Base-by-base conservation (phyloP, 1,140 invertebrate species). In the Megathymus violae region DNA sequence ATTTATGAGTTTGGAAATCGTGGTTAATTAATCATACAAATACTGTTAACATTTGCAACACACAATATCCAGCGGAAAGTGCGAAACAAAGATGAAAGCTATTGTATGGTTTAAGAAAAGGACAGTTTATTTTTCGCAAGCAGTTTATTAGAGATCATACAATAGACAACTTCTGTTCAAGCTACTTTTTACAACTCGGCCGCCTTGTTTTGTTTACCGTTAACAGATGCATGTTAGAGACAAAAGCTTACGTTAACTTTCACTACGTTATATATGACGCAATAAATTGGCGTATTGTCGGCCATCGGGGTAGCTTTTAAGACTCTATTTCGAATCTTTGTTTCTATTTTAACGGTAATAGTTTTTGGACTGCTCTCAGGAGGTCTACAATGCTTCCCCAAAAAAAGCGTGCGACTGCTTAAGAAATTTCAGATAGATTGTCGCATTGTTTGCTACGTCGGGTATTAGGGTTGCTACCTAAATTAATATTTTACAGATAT, bases 271-370 rank as follows among this genome's bases (percentile, higher is more conserved):
- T 85, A 85, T 86, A 83, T 78, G 76, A 81, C 60, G 72, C 76
- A 81, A 83, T 85, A 85, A 87, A 86, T 72, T 64, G 59, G 44
- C 11, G 51, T 47, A 75, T 86, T 87, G 83, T 85, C 54, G 31
- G 40, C 25, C 4, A 44, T 64, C 25, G 34, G 59, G 56, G 47
- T 61, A 54, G 60, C 76, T 82, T 77, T 70, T 71, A 67, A 68
- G 60, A 51, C 13, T 64, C 59, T 59, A 74, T 80, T 62, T 61
- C n/a, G 6, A 38, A 51, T 60, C 69, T 79, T 89, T 86, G 86
- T 88, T 85, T 86, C 71, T n/a, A n/a, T 77, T 67, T 85, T 89
- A 88, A 88, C 86, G 86, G 86, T 88, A 86, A 85, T 85, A 67
- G 67, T 61, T 46, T 64, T 60, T 27, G 62, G 46, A 40, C 60